phyloP scores from a whole-genome alignment of 2,888 invertebrate species.

The Torymus aiolomorphi region DNA sequence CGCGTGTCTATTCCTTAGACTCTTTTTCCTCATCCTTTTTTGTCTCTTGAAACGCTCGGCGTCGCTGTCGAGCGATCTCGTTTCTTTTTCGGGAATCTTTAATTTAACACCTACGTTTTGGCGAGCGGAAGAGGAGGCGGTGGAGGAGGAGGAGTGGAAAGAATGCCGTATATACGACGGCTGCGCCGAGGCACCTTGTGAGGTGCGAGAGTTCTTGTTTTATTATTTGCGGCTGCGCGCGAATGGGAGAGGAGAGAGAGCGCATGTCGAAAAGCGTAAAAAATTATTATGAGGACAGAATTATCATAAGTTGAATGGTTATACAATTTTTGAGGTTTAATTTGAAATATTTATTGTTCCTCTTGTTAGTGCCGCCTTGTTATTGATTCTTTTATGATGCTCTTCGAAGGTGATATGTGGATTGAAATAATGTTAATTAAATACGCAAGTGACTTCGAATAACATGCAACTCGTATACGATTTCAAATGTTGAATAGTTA shows the following conservation, averaged over 20 bases:
- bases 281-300: neutral
- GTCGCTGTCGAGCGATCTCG: slow-evolving; percentile 25
- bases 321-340: neutral
- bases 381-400: too few relatives aligned
- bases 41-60: neutral
- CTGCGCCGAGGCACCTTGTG: too few relatives aligned
- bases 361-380: neutral
- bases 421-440: too few relatives aligned
- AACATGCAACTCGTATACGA: too few relatives aligned
- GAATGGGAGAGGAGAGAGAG: too few relatives aligned
- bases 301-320: slow-evolving; percentile 3
- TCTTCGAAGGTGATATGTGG: too few relatives aligned
- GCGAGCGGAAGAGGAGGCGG: neutral
- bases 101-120: slow-evolving; percentile 45
- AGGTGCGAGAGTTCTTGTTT: neutral
- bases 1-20: neutral
- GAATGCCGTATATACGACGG: too few relatives aligned
- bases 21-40: slow-evolving; percentile 3
- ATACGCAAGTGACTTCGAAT: too few relatives aligned
- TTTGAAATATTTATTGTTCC: neutral
- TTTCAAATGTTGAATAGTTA: too few relatives aligned
- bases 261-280: neutral
- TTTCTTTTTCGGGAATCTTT: slow-evolving; percentile 48
- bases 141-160: too few relatives aligned
- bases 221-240: slow-evolving; percentile 3